Percentiles rank a stretch among this genome's conserved stretches.
Evolutionary conservation across 2,797 vertebrate genomes (phyloP).

Genomic region (Varecia variegata): DNA sequence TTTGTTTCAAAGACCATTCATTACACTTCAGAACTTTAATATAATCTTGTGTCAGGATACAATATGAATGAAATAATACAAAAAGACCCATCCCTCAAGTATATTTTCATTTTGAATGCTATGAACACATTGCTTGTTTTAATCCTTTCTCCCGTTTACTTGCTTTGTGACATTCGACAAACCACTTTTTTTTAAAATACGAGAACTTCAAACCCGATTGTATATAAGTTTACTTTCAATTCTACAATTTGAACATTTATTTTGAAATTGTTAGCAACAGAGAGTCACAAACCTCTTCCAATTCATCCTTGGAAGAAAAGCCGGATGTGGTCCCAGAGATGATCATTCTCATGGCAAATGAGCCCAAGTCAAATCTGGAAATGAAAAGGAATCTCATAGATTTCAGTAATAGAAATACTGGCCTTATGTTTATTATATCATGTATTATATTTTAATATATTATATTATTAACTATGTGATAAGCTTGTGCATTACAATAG

Average conservation of each 20-base stretch:
- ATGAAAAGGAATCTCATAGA: background rate
- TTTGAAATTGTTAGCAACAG: background rate
- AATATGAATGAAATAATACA: background rate
- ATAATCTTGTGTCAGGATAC: background rate
- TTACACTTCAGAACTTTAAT: background rate
- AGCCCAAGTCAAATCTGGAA: slow-evolving; percentile 87
- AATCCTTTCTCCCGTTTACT: background rate
- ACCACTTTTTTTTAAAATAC: background rate
- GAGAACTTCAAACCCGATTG: background rate
- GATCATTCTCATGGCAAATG: slow-evolving; percentile 84
- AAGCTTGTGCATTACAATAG: background rate
- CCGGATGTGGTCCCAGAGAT: slow-evolving; percentile 83
- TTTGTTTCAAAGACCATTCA: background rate
- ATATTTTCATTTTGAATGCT: background rate
- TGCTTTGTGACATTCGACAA: background rate
- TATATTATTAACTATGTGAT: background rate
- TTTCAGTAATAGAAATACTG: background rate
- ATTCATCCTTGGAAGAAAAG: slow-evolving; percentile 87
- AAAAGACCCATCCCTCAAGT: background rate
- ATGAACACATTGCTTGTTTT: background rate
- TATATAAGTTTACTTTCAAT: background rate
- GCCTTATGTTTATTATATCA: background rate
- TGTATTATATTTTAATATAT: background rate
- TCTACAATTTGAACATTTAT: background rate
- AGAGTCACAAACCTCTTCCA: slow-evolving; percentile 81